Evolutionary conservation across 1,140 invertebrate genomes (phyloP), one percentile per base, ranked within the genome.

Genomic region (Dysdera silvatica): DNA sequence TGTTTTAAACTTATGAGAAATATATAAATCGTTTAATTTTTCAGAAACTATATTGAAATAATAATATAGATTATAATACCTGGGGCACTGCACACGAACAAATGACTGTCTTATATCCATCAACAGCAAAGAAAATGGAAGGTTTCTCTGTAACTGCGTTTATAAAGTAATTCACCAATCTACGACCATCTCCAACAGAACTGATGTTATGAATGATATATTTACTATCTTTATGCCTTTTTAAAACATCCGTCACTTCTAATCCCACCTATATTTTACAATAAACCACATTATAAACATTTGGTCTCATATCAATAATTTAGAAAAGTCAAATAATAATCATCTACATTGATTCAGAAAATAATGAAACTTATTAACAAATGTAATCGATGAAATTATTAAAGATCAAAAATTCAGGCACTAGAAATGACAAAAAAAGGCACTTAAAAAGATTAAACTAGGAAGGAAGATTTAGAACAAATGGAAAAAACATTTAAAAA

Each of bases 121-220:
- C 61, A 48, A 31, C 35, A 12, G 26, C 43, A 55, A 62, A 62
- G 40, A 55, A 62, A 4, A 62, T 6, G 31, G 32, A 29, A 5
- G 61, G 61, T 49, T 62, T 62, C 7, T 45, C 24, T 28, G 7
- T 12, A 5, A 53, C 55, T 4, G 47, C 40, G 23, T 62, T 53
- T 28, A 62, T 41, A 16, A 53, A 51, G 41, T 52, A 62, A 24
- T 62, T 62, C n/a, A 56, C 40, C 0, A 62, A 55, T 51, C 49
- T 62, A 23, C 40, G 55, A n/a, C 61, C 61, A 49, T 62, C 61
- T 14, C 61, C 61, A 48, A 37, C 24, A 35, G 52, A 47, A 31
- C 29, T n/a, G 3, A 62, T 32, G 18, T 48, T 26, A 26, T 62
- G 32, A 48, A 62, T 26, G n/a, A 62, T 62, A 40, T 31, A 62